These are phyloP conservation scores for Burhinus bistriatus DNA, from an alignment of 2,113 vertebrate species.

Conservation along the genomic window DNA sequence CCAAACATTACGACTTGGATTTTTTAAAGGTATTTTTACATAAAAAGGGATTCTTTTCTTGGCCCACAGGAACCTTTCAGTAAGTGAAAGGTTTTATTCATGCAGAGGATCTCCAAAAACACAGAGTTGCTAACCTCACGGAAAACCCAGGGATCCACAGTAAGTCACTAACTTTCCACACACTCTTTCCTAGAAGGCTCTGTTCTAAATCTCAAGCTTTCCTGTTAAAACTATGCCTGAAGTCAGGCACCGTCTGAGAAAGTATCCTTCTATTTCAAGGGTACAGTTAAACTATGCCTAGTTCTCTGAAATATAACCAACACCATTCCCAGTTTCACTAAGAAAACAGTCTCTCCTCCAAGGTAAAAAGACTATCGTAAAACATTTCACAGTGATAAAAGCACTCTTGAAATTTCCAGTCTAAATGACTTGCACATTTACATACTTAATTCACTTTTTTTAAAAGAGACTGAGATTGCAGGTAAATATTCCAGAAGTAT, in stretches of 20 bases:
- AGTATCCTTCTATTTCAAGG: background rate
- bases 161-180: constrained; percentile 4
- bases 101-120: background rate
- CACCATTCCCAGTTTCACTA: background rate
- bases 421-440: background rate
- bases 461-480: background rate
- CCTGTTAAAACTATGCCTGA: background rate
- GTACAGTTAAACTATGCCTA: background rate
- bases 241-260: background rate
- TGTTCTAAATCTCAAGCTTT: background rate
- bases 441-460: background rate
- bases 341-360: background rate
- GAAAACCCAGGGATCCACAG: background rate
- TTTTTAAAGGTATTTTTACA: constrained; percentile 19
- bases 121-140: background rate
- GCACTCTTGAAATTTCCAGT: background rate
- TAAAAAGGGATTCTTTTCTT: background rate
- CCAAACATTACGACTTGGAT: background rate
- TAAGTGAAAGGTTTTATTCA: constrained; percentile 37
- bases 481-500: background rate
- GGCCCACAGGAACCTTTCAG: background rate
- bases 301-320: background rate
- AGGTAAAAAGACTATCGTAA: background rate
- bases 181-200: constrained; percentile 1
- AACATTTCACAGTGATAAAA: background rate